Evolutionary conservation across 2,113 vertebrate species (phyloP).

Genomic region (Onychorhynchus coronatus): DNA sequence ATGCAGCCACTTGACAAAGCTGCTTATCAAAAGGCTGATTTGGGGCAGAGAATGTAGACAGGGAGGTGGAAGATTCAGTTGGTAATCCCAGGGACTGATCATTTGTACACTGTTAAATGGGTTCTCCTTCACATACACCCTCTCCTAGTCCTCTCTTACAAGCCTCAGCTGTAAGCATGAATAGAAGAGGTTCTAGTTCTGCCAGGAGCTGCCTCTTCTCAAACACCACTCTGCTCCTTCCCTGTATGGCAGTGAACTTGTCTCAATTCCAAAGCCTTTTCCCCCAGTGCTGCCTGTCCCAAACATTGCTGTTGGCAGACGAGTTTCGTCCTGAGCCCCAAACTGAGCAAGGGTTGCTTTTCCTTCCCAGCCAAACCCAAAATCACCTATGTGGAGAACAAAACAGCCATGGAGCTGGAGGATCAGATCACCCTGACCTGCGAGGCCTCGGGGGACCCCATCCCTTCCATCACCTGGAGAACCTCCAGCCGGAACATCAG

Average conservation of each 20-base stretch:
- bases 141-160: background rate
- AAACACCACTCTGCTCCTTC: background rate
- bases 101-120: background rate
- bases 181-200: background rate
- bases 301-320: background rate
- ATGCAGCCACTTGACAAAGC: background rate
- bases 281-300: background rate
- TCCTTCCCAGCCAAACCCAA: conserved; percentile 87
- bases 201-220: background rate
- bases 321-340: background rate
- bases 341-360: background rate
- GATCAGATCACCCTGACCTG: conserved; percentile 94
- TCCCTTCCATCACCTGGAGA: conserved; percentile 93
- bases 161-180: background rate
- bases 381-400: conserved; percentile 94
- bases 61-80: background rate
- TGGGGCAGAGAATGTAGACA: background rate
- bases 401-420: conserved; percentile 90
- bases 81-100: background rate
- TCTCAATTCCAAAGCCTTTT: background rate
- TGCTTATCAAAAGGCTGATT: background rate
- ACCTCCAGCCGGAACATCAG: conserved; percentile 85
- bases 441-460: conserved; percentile 93
- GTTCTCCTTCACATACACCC: background rate
- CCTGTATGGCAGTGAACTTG: background rate